These are phyloP conservation scores for Tricholaema leucomelas DNA, from an alignment of 2,113 vertebrate genomes.

Conservation along the genomic window DNA sequence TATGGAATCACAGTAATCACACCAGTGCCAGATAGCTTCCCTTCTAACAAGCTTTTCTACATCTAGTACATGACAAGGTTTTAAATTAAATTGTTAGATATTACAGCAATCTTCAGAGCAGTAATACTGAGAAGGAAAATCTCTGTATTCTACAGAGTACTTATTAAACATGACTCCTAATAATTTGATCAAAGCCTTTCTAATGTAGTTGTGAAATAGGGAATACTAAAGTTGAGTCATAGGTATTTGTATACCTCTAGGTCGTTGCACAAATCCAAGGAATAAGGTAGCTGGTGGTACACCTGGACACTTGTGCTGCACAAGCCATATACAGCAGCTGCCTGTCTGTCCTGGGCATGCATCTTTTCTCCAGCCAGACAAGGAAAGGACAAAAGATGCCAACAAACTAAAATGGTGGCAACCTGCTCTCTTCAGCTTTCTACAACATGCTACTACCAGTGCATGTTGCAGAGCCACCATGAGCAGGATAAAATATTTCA, in stretches of 20 bases:
- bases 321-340: background rate
- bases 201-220: background rate
- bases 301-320: background rate
- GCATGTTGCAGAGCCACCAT: background rate
- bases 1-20: background rate
- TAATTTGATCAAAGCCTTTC: background rate
- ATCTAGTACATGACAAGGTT: background rate
- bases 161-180: background rate
- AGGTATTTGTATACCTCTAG: background rate
- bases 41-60: background rate
- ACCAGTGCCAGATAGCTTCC: background rate
- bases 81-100: background rate
- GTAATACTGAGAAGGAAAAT: background rate
- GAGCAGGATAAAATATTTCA: background rate
- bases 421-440: too few species aligned
- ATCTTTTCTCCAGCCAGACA: background rate
- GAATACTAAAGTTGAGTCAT: background rate
- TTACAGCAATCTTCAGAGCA: background rate
- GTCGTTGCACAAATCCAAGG: background rate
- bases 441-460: too few species aligned
- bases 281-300: rapidly evolving
- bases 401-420: rapidly evolving
- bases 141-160: background rate
- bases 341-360: too few species aligned
- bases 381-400: background rate